Evolutionary conservation across 1,140 invertebrate species (phyloP), one percentile per base, ranked within the genome.

Genomic region (Zaprionus inermis): DNA sequence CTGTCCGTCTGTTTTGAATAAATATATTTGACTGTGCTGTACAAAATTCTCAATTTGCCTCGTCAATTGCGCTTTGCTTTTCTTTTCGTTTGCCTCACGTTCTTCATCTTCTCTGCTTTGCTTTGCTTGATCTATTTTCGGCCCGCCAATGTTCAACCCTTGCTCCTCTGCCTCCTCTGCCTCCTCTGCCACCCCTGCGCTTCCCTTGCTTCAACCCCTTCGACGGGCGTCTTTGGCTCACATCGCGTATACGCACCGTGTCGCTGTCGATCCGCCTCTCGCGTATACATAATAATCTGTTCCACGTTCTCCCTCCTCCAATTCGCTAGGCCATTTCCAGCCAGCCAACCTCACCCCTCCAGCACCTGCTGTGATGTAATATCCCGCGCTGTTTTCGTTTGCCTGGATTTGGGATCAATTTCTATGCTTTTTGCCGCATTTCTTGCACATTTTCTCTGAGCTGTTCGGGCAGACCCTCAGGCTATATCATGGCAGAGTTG

Each of bases 41-140:
- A 72, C 58, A 55, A 32, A 32, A 61, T 59, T 59, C 30, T 54
- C 38, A 32, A 63, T 74, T 74, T 69, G 71, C 49, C 55, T 57
- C 54, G 67, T 60, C 78, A 71, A 75, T 78, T 86, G 78, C 82
- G 84, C 76, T 79, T 77, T 52, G 63, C 34, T 71, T 78, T 80
- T 72, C 44, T 44, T 52, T 52, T 66, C 49, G 10, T 22, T 28
- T n/a, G 38, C 18, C 28, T 34, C 28, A 34, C 18, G 16, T 32
- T 28, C 49, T 32, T 16, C 44, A 41, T 59, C 54, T 38, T 49
- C 28, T 76, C 46, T 70, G 58, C 61, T 68, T 75, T 79, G 83
- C 68, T 83, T 68, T 76, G 85, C 84, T 80, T 78, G 84, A 88
- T 89, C 84, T 88, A 88, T 88, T 88, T 88, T 88, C 74, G 52